Base-by-base conservation (phyloP, 1,140 invertebrate species). In the Drosophila orena region DNA sequence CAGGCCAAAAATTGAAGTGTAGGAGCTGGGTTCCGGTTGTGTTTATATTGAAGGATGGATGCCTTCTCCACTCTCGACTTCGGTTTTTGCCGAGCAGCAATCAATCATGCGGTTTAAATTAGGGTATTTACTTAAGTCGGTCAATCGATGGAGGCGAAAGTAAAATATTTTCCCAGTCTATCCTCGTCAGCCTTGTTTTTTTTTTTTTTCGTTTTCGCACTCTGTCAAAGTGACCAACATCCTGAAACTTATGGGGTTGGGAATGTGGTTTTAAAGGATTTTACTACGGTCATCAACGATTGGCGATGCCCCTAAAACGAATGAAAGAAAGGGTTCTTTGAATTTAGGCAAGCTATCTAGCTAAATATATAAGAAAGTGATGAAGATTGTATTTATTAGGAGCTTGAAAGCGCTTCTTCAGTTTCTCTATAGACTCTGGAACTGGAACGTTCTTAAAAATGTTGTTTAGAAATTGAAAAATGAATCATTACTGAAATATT, bases 31-130 rank as follows among this genome's bases (percentile, higher is more conserved):
- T 76, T 83, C 57, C 61, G 77, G 59, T 75, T 55, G 62, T 81
- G 60, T 75, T 76, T 66, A 77, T 81, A 86, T 86, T 71, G 78
- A 78, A 60, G 76, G 62, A 24, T 49, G 76, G 62, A 24, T 49
- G 75, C 38, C 50, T 17, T 24, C 30, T 17, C 43, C 47, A 30
- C 42, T n/a, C 50, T 20, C 30, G 14, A 17, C 17, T 43, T 49
- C 38, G 11, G 10, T 17, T 35, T 50, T 40, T 74, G 49, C 71
- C 57, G 61, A 58, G 37, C 77, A 79, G 78, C 79, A 81, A 90
- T 90, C 85, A 90, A 90, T 90, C 85, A 90, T 90, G 85, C 73
- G 85, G 85, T 90, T 90, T 90, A 90, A 90, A 90, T 90, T 85
- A 81, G 85, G 85, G 73, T 89, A 90, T 90, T 90, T 90, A 84